Evolutionary conservation across 1,140 invertebrate genomes (phyloP).

Genomic region (Samia ricini): DNA sequence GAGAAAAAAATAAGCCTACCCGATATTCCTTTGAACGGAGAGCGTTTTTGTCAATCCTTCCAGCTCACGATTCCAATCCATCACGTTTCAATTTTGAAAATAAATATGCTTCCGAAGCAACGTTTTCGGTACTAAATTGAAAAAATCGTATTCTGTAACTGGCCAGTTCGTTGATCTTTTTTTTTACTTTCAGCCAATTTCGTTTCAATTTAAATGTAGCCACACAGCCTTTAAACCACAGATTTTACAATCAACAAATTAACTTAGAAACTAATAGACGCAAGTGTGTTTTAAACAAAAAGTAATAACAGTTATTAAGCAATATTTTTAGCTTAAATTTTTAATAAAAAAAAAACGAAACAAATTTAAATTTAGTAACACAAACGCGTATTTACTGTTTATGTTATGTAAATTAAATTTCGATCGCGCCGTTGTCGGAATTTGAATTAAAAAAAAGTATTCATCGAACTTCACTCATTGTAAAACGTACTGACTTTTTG

Average conservation of each 20-base stretch:
- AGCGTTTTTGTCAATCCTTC: neutral
- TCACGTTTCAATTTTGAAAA: conserved; percentile 17
- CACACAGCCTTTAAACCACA: too few relatives aligned
- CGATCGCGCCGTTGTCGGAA: conserved; percentile 7
- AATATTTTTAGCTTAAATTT: too few relatives aligned
- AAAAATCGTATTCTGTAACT: conserved; percentile 13
- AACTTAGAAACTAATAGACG: too few relatives aligned
- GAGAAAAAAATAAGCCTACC: neutral
- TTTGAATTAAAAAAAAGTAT: conserved; percentile 23
- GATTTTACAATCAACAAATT: neutral
- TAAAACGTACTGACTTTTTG: conserved; percentile 11
- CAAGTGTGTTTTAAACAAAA: too few relatives aligned
- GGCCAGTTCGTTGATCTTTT: neutral
- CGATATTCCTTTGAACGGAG: neutral
- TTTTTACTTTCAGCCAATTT: neutral
- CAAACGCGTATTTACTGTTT: conserved; percentile 18
- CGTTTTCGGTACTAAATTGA: conserved; percentile 15
- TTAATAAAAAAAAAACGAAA: too few relatives aligned
- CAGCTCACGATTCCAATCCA: conserved; percentile 5
- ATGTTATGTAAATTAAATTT: conserved; percentile 17
- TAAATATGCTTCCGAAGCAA: conserved; percentile 14
- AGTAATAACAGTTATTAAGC: too few relatives aligned
- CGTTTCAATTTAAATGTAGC: neutral
- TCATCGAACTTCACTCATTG: conserved; percentile 17
- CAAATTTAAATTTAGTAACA: conserved; percentile 6